Conservation (phyloP, 92 coral and sea anemone species). For the Plumapathes pennacea region DNA sequence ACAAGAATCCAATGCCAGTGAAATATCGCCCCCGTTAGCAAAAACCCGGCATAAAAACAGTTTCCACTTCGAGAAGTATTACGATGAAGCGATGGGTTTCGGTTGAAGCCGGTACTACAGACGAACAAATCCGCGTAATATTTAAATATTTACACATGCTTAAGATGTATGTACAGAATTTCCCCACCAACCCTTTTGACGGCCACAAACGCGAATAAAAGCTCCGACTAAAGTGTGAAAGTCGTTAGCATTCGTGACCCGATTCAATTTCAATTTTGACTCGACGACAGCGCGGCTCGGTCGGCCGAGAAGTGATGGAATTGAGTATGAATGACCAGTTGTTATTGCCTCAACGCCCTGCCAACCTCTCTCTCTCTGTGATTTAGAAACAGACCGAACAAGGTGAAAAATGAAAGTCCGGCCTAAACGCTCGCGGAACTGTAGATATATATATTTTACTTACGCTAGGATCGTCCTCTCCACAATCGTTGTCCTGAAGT, state of each 20-base stretch:
- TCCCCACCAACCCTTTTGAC: slow-evolving; percentile 53
- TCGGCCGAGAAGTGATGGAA: too few species aligned
- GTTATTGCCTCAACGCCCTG: too few species aligned
- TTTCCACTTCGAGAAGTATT: slow-evolving; percentile 2
- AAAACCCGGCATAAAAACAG: slow-evolving; percentile 9
- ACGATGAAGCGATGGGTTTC: slow-evolving; percentile 13
- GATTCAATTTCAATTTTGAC: too few species aligned
- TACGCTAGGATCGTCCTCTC: slow-evolving; percentile 73
- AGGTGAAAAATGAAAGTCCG: too few species aligned
- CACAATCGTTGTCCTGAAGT: slow-evolving; percentile 86
- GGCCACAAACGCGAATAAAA: slow-evolving; percentile 17
- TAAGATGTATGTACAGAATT: slow-evolving; percentile 53
- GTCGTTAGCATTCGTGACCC: too few species aligned
- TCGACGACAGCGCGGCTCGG: too few species aligned
- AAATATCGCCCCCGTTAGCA: background rate
- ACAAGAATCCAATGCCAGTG: background rate
- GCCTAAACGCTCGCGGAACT: too few species aligned
- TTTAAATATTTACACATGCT: slow-evolving; percentile 92
- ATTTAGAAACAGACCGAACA: too few species aligned
- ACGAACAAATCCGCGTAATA: slow-evolving; percentile 62
- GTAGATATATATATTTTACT: slow-evolving; percentile 37
- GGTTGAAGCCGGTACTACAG: slow-evolving; percentile 13
- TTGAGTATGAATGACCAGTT: too few species aligned
- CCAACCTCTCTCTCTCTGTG: too few species aligned
- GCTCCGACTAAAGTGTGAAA: too few species aligned